These are phyloP conservation scores for Netta rufina DNA, from an alignment of 2,797 vertebrate species.

Conservation along the genomic window DNA sequence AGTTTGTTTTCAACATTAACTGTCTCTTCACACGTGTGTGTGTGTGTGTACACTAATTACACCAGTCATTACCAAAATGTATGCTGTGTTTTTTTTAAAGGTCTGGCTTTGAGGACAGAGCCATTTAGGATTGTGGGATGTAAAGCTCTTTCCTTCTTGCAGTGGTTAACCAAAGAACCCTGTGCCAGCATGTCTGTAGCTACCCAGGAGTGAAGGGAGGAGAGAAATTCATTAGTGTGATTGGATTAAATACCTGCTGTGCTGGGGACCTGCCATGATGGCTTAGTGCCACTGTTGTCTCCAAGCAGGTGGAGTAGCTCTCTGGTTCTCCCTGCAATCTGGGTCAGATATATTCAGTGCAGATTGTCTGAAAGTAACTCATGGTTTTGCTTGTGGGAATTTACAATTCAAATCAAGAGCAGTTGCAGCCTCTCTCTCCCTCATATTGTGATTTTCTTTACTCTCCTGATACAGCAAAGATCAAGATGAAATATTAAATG, in stretches of 20 bases:
- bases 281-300: background rate
- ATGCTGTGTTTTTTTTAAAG: background rate
- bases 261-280: background rate
- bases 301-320: background rate
- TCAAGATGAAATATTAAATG: slow-evolving; percentile 65
- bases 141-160: background rate
- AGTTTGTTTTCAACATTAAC: background rate
- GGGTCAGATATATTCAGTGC: background rate
- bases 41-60: background rate
- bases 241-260: slow-evolving; percentile 36
- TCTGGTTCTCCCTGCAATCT: slow-evolving; percentile 6
- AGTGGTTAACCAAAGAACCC: background rate
- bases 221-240: background rate
- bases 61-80: background rate
- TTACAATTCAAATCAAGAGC: slow-evolving; percentile 57
- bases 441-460: slow-evolving; percentile 46
- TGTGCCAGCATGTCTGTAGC: background rate
- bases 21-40: background rate
- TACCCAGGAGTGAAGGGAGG: background rate
- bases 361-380: background rate
- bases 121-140: background rate
- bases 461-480: slow-evolving; percentile 27
- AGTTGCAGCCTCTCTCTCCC: background rate
- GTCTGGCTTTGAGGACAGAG: background rate
- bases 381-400: slow-evolving; percentile 19